phyloP scores from a whole-genome alignment of 2,888 invertebrate species.

The Temnothorax unifasciatus region DNA sequence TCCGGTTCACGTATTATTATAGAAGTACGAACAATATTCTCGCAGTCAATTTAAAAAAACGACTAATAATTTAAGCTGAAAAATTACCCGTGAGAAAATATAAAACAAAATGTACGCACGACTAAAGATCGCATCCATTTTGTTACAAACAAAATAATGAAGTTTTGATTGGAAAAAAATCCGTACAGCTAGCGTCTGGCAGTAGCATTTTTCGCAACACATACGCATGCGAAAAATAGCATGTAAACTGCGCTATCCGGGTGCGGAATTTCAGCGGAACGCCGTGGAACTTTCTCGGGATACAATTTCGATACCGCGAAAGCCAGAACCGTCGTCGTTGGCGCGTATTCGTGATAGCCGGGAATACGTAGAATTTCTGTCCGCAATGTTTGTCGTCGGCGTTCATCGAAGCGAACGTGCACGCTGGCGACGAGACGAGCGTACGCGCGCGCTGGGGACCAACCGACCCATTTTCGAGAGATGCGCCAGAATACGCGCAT shows the following conservation, averaged over 20 bases:
- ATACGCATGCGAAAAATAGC: conserved; percentile 31
- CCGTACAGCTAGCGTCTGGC: not conserved
- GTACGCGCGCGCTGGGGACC: conserved; percentile 26
- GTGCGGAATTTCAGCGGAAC: conserved; percentile 39
- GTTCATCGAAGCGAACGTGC: conserved; percentile 47
- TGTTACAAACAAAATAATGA: not conserved
- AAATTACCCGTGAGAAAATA: not conserved
- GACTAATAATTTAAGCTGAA: conserved; percentile 6
- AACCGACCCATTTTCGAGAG: conserved; percentile 50
- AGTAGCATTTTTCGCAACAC: not conserved
- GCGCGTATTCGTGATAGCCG: conserved; percentile 48
- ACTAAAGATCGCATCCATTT: conserved; percentile 4
- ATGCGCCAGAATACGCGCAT: conserved; percentile 35
- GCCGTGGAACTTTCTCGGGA: conserved; percentile 43
- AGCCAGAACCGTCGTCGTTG: conserved; percentile 49
- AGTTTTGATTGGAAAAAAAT: conserved; percentile 4
- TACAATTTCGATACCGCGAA: conserved; percentile 50
- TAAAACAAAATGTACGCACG: not conserved
- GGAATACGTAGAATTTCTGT: conserved; percentile 53
- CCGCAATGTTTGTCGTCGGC: conserved; percentile 53
- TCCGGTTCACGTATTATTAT: conserved; percentile 20
- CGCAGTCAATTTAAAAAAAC: not conserved
- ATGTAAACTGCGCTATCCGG: conserved; percentile 5
- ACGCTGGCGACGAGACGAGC: conserved; percentile 21
- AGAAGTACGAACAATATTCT: not conserved